These are phyloP conservation scores for Sphinx pinastri DNA, from an alignment of 2,888 invertebrate species.

Conservation along the genomic window DNA sequence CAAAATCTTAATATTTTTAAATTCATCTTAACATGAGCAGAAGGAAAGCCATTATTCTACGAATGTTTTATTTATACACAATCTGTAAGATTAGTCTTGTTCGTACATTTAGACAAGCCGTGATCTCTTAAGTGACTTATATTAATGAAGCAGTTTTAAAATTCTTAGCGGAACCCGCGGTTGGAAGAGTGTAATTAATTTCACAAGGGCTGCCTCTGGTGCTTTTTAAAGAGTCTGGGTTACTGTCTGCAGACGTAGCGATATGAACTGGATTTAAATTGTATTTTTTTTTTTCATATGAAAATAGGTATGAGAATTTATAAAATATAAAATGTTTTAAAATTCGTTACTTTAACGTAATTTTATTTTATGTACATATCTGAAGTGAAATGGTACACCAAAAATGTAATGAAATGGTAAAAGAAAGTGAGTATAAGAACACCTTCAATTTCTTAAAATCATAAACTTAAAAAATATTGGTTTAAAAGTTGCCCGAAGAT, in stretches of 20 bases:
- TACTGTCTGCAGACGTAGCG: slow-evolving; percentile 29
- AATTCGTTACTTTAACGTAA: neutral
- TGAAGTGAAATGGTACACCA: neutral
- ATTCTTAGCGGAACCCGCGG: slow-evolving; percentile 46
- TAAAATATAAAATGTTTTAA: neutral
- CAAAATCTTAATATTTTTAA: neutral
- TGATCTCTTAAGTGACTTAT: slow-evolving; percentile 44
- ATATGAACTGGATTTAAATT: slow-evolving; percentile 11
- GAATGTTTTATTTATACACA: slow-evolving; percentile 19
- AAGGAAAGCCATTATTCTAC: neutral
- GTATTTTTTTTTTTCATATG: neutral
- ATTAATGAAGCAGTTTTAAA: slow-evolving; percentile 62
- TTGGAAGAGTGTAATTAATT: slow-evolving; percentile 56
- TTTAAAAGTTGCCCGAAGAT: slow-evolving; percentile 10
- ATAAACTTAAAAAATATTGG: slow-evolving; percentile 8
- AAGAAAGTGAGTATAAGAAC: neutral
- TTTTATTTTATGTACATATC: neutral
- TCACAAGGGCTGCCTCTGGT: slow-evolving; percentile 31
- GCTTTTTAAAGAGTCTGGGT: slow-evolving; percentile 39
- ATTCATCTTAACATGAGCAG: neutral
- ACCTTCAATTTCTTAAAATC: slow-evolving; percentile 6
- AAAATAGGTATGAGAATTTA: too few relatives aligned
- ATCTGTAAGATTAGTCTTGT: slow-evolving; percentile 18
- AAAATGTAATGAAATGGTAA: neutral
- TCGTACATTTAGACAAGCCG: slow-evolving; percentile 21